phyloP scores from a whole-genome alignment of 2,113 vertebrate genomes.

The Melierax canorus region DNA sequence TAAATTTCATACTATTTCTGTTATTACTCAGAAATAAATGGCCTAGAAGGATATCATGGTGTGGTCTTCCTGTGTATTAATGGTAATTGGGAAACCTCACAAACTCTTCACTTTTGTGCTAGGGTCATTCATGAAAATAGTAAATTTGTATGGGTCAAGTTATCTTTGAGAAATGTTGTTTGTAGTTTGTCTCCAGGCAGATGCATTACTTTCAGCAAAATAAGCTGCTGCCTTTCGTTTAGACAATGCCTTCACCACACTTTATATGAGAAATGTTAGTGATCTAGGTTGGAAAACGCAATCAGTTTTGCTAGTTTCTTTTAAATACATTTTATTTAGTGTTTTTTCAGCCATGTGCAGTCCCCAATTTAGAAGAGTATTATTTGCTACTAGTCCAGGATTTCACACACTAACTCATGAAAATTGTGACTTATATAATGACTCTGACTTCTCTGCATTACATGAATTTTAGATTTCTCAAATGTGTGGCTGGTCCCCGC shows the following conservation, averaged over 20 bases:
- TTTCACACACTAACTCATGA: background rate
- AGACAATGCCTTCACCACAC: background rate
- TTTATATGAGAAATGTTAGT: background rate
- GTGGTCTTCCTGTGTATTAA: background rate
- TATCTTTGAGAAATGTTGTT: background rate
- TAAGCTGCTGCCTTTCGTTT: background rate
- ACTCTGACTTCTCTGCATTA: background rate
- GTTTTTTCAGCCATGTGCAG: background rate
- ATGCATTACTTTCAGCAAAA: background rate
- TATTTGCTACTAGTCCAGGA: background rate
- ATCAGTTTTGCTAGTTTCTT: background rate
- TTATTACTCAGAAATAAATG: background rate
- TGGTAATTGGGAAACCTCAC: background rate
- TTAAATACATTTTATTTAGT: background rate
- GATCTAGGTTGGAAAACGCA: background rate
- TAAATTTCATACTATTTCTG: background rate
- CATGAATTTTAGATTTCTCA: background rate
- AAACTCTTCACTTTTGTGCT: background rate
- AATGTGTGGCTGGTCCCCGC: background rate
- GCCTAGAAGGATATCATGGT: background rate
- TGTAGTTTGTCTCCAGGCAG: background rate
- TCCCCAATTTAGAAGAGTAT: background rate
- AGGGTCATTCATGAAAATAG: background rate
- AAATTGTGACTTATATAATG: background rate
- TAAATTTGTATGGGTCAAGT: background rate